Percentiles rank a stretch among this genome's conserved stretches.
Conservation (phyloP, 2,113 vertebrate species). For the Gallinago media region DNA sequence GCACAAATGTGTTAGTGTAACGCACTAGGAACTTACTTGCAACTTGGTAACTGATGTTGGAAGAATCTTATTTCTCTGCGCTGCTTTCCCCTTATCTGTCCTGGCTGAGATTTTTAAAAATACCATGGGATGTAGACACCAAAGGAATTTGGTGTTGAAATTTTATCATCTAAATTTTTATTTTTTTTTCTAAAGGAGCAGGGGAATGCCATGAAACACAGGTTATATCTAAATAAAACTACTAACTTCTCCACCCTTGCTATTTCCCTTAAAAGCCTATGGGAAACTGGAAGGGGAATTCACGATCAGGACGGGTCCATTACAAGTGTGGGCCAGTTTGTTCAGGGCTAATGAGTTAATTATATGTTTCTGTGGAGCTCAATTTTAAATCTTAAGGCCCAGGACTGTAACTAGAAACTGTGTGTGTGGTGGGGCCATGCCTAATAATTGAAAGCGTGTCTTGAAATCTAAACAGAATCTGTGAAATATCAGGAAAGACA, state of each 20-base stretch:
- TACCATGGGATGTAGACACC: background rate
- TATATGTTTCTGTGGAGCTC: background rate
- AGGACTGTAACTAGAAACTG: background rate
- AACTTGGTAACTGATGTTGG: background rate
- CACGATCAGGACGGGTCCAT: background rate
- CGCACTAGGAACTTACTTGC: background rate
- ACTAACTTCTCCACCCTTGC: background rate
- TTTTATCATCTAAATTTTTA: background rate
- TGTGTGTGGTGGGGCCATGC: background rate
- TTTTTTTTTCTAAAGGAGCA: background rate
- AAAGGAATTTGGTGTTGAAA: background rate
- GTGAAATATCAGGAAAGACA: background rate
- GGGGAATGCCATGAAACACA: background rate
- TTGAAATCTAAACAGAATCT: background rate
- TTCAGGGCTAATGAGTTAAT: background rate
- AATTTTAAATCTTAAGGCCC: background rate
- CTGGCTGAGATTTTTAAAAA: background rate
- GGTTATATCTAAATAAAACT: background rate
- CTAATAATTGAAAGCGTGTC: background rate
- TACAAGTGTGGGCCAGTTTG: background rate
- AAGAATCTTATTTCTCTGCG: background rate
- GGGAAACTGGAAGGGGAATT: background rate
- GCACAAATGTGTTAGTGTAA: constrained; percentile 28
- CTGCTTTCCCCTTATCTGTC: background rate
- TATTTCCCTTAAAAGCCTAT: background rate